Conservation (phyloP, 2,888 invertebrate genomes). For the Melolontha melolontha region DNA sequence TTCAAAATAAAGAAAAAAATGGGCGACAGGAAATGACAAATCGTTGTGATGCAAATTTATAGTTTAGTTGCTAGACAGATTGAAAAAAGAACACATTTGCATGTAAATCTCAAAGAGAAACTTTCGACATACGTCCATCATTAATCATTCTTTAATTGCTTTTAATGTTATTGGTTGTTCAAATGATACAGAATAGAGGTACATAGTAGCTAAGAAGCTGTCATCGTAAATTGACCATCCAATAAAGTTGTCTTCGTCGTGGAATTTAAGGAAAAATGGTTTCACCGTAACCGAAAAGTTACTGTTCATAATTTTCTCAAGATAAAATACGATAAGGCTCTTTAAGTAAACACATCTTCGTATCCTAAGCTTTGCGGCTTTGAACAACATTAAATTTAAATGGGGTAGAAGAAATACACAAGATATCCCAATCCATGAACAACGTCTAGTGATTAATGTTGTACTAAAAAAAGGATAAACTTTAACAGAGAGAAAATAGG, state of each 20-base stretch:
- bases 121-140: slow-evolving; percentile 9
- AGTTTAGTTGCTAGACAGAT: neutral
- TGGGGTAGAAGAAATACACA: slow-evolving; percentile 49
- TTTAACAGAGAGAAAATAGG: neutral
- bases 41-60: slow-evolving; percentile 26
- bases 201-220: slow-evolving; percentile 8
- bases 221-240: slow-evolving; percentile 28
- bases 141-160: slow-evolving; percentile 37
- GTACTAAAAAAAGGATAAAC: slow-evolving; percentile 25
- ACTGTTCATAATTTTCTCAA: slow-evolving; percentile 21
- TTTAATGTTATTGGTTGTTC: slow-evolving; percentile 20
- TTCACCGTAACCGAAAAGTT: slow-evolving; percentile 5
- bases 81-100: slow-evolving; percentile 20
- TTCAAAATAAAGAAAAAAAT: neutral
- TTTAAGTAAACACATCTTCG: slow-evolving; percentile 21
- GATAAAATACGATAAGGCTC: slow-evolving; percentile 29
- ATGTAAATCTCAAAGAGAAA: slow-evolving; percentile 13
- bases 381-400: slow-evolving; percentile 45
- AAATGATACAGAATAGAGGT: neutral
- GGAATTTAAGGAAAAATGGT: neutral
- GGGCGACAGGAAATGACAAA: slow-evolving; percentile 23
- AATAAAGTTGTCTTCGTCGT: slow-evolving; percentile 13
- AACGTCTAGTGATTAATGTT: slow-evolving; percentile 46
- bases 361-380: slow-evolving; percentile 14
- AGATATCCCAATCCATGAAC: slow-evolving; percentile 46